A percentile compares a stretch with the other conserved stretches of the same genome.
Conservation (phyloP, 2,113 vertebrate species). For the rabbit (Oryctolagus cuniculus) region mOryCun1.1 NC_091439.1:52672501-52673000, state of each 20-base stretch:
- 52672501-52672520: neutral
- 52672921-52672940: neutral
- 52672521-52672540: neutral
- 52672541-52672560: neutral
- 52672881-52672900: neutral
- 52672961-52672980: neutral
- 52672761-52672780: neutral
- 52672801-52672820: neutral
- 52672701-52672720: neutral
- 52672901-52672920: neutral
- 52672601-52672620: constrained; percentile 51
- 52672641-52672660: neutral
- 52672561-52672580: constrained; percentile 46
- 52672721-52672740: neutral
- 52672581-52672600: neutral
- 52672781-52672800: neutral
- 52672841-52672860: no score
- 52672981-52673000: neutral
- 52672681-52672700: neutral
- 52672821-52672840: neutral
- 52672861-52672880: neutral
- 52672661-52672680: neutral
- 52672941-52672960: neutral
- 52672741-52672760: neutral
- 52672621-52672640: neutral